Conservation (phyloP, 1,140 invertebrate genomes). For the Apis cerana region DNA sequence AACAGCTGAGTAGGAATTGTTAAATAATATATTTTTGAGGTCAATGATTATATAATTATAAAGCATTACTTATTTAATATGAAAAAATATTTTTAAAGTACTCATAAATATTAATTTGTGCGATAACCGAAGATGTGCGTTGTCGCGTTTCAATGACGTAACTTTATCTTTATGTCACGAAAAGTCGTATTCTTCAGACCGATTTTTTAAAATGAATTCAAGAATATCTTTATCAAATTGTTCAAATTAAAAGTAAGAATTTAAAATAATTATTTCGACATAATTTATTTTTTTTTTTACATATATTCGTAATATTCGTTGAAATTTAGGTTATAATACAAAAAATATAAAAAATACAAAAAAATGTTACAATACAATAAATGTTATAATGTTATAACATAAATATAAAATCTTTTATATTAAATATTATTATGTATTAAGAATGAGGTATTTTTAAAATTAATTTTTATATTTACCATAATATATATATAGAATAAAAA, state of each 20-base stretch:
- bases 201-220: constrained; percentile 26
- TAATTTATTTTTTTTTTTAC: neutral
- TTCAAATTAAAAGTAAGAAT: constrained; percentile 29
- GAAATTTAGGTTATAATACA: constrained; percentile 24
- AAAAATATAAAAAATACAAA: too few relatives aligned
- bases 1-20: constrained; percentile 45
- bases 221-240: constrained; percentile 12
- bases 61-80: neutral
- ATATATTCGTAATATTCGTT: too few relatives aligned
- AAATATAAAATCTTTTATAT: too few relatives aligned
- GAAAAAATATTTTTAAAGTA: neutral
- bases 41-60: neutral
- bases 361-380: too few relatives aligned
- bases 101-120: constrained; percentile 7
- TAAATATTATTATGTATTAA: too few relatives aligned
- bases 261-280: neutral
- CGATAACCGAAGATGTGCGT: constrained; percentile 43
- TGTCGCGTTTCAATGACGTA: constrained; percentile 53
- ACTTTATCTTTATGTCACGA: constrained; percentile 32
- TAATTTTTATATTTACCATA: too few relatives aligned
- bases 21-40: neutral
- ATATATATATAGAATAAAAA: too few relatives aligned
- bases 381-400: too few relatives aligned
- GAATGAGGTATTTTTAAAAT: too few relatives aligned
- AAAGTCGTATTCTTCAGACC: constrained; percentile 14